Conservation (phyloP, 2,888 invertebrate species). For the Adineta ricciae region DNA sequence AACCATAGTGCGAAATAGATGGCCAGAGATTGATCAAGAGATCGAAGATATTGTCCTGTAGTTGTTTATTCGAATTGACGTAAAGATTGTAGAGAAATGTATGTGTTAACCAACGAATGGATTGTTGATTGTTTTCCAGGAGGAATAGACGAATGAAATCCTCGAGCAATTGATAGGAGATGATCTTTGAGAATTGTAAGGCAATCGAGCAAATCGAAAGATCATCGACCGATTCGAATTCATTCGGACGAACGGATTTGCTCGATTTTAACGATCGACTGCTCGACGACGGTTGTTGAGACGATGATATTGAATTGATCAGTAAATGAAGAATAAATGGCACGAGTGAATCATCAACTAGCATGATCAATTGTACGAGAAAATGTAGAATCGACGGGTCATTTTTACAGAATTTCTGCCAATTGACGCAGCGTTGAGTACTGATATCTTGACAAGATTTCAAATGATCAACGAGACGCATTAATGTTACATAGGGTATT, state of each 20-base stretch:
- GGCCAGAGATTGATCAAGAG: constrained; percentile 85
- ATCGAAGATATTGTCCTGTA: constrained; percentile 69
- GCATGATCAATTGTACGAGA: constrained; percentile 31
- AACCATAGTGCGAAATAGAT: constrained; percentile 70
- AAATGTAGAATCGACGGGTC: constrained; percentile 27
- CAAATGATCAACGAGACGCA: constrained; percentile 68
- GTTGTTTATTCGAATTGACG: constrained; percentile 65
- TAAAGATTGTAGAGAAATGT: constrained; percentile 50
- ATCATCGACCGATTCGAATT: background rate
- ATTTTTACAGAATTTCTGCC: constrained; percentile 71
- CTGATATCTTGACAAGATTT: constrained; percentile 88
- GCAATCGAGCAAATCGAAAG: constrained; percentile 52
- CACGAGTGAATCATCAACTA: constrained; percentile 24
- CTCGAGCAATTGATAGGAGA: constrained; percentile 57
- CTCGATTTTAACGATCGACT: background rate
- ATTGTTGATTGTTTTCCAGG: constrained; percentile 79
- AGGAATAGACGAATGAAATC: constrained; percentile 78
- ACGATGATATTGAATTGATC: background rate
- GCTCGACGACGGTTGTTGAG: constrained; percentile 2
- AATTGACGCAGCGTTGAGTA: constrained; percentile 76
- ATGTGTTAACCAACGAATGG: constrained; percentile 89
- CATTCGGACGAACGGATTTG: background rate
- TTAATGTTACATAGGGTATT: constrained; percentile 27
- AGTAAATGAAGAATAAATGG: constrained; percentile 24
- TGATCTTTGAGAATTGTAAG: constrained; percentile 62